Base-by-base conservation (phyloP, 2,113 vertebrate species). In the Mystacornis crossleyi region DNA sequence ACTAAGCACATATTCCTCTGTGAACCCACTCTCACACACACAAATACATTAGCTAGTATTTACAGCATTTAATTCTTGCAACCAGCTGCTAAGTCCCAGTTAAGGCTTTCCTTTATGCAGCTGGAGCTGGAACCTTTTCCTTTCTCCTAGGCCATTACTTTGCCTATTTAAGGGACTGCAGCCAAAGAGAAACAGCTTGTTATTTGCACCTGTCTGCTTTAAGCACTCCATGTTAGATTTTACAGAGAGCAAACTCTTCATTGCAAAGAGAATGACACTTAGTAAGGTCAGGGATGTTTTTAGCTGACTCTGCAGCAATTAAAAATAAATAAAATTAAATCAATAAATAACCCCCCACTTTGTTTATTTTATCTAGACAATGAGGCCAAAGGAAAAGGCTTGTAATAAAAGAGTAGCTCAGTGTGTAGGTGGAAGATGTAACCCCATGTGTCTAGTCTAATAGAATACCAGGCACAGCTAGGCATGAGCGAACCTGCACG, bases 171-270 rank as follows among this genome's bases (percentile, higher is more conserved):
- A 98, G 95, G 96, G 92, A 90, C 36, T 64, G 96, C 85, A 96
- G 93, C 96, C 97, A 97, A 89, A 96, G 93, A 92, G 93, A 97
- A 98, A 91, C 94, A 96, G 97, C 89, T 97, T 97, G 95, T 89
- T 96, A 92, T 97, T 96, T 97, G 96, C 98, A 98, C 98, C 97
- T 98, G 97, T 96, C 97, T 97, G 95, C 95, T 96, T 95, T 84
- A 86, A 97, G 81, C 88, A 57, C 29, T 90, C 70, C n/a, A 18
- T 33, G 65, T 81, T 95, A 92, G 86, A 95, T 89, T 94, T 77
- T 29, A 21, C 51, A 55, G 65, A 67, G 83, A 94, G 61, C 45
- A 93, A 95, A 89, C 65, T 86, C 75, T 88, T 96, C 61, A 28
- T 60, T 64, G 82, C 73, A 96, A 97, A 95, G 88, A 95, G 87